Base-by-base conservation (phyloP, 1,140 invertebrate genomes). In the Limonius californicus region DNA sequence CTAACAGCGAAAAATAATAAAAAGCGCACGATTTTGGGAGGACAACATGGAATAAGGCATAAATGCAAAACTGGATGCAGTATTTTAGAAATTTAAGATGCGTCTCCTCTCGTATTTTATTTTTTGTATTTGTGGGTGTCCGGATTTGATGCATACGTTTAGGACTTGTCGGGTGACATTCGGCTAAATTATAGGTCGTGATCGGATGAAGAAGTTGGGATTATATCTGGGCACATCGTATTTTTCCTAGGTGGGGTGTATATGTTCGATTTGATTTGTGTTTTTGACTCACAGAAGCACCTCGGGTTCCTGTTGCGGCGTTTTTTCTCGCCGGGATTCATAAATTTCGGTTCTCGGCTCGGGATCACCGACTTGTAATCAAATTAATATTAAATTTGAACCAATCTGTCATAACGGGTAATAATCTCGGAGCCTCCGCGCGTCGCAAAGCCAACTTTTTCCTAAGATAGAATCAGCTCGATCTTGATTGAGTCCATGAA, bases 101-200 rank as follows among this genome's bases (percentile, higher is more conserved):
- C 35, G 11, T 39, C 35, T 14, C 35, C 8, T 39, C 2, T 39
- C 1, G 7, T 39, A 39, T 39, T 39, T 27, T 4, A 39, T 39
- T 39, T 39, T 39, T 39, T 39, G 11, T 39, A 6, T 9, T 50
- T 50, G 14, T 50, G 45, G 16, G 45, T 50, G 45, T 50, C 45
- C 45, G 45, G 45, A 19, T 50, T 50, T 50, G 45, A 50, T 50
- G 20, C 45, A 50, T 50, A 19, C 45, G n/a, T 19, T 50, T 50
- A 50, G 45, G 16, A 21, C 16, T 19, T 21, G 45, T 50, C 16
- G 45, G 3, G 15, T 19, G 45, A 50, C 45, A 12, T 50, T 50
- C 12, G 42, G 4, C 9, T 50, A 50, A 50, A 19, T 50, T 50
- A 50, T 50, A 8, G 45, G 18, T 21, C n/a, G 16, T 50, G 45